Percentiles rank a stretch among this genome's conserved stretches.
phyloP scores from a whole-genome alignment of 2,113 vertebrate genomes.

The Spea multiplicata region DNA sequence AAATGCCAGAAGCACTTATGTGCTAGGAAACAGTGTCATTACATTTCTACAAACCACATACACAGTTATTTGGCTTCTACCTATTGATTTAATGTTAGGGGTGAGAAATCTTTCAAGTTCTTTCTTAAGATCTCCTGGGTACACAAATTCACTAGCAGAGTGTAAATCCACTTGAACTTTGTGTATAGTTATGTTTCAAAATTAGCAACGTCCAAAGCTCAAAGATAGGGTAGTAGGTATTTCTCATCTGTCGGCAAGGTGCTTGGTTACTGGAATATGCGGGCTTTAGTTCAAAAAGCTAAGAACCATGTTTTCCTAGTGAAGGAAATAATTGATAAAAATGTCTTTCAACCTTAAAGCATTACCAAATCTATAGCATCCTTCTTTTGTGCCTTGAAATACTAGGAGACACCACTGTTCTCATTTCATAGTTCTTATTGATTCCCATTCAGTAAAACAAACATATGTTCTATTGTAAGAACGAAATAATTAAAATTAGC shows the following conservation, averaged over 20 bases:
- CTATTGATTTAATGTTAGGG: not conserved
- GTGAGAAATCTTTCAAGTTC: not conserved
- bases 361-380: constrained; percentile 14
- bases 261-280: not conserved
- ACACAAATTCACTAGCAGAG: not conserved
- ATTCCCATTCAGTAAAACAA: not conserved
- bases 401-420: constrained; percentile 23
- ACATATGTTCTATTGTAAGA: constrained; percentile 47
- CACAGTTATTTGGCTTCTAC: not conserved
- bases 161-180: not conserved
- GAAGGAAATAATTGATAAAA: not conserved
- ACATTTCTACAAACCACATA: constrained; percentile 25
- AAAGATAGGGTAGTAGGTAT: not conserved
- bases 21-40: constrained; percentile 27
- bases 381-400: constrained; percentile 26
- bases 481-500: constrained; percentile 48
- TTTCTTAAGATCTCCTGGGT: not conserved
- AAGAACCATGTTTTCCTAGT: constrained; percentile 3
- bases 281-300: not conserved
- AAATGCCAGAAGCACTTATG: constrained; percentile 35
- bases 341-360: constrained; percentile 14
- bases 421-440: not conserved
- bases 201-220: not conserved
- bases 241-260: not conserved
- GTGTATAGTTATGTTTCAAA: not conserved